phyloP scores from a whole-genome alignment of 2,113 vertebrate species.

The Leptobrachium leishanense region DNA sequence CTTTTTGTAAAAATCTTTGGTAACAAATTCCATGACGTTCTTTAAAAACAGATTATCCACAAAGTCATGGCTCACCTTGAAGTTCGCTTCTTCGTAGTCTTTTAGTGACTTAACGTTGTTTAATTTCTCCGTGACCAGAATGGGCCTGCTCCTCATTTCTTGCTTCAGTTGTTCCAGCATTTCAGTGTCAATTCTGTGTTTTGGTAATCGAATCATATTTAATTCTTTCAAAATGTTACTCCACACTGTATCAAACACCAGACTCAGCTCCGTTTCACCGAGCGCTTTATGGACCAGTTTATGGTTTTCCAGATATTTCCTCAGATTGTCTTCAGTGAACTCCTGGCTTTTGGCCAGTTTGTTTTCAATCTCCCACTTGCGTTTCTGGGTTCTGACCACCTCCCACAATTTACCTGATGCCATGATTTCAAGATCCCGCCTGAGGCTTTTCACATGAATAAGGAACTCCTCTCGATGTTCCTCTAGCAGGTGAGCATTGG shows the following conservation, averaged over 20 bases:
- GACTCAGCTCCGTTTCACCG: conserved; percentile 56
- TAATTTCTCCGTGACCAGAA: too few species aligned
- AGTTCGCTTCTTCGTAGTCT: too few species aligned
- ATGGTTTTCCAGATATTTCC: conserved; percentile 54
- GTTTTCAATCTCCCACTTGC: background rate
- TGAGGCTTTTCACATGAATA: conserved; percentile 54
- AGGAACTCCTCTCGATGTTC: conserved; percentile 58
- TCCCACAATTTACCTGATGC: conserved; percentile 47
- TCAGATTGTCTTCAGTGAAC: conserved; percentile 56
- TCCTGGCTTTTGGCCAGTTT: background rate
- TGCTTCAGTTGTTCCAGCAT: conserved; percentile 56
- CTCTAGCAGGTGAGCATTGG: conserved; percentile 55
- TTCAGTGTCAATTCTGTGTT: conserved; percentile 57
- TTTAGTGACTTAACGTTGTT: too few species aligned
- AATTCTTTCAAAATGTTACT: conserved; percentile 46
- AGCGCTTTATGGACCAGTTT: conserved; percentile 53
- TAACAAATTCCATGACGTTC: background rate
- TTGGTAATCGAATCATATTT: conserved; percentile 51
- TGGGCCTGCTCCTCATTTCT: conserved; percentile 53
- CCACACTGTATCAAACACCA: conserved; percentile 70
- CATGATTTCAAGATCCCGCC: conserved; percentile 48
- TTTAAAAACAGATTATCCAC: too few species aligned
- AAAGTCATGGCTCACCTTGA: too few species aligned
- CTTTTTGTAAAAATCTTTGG: conserved; percentile 50
- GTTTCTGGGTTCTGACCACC: conserved; percentile 47